phyloP scores from a whole-genome alignment of 2,888 invertebrate genomes.

The Xestia rhomboidea region DNA sequence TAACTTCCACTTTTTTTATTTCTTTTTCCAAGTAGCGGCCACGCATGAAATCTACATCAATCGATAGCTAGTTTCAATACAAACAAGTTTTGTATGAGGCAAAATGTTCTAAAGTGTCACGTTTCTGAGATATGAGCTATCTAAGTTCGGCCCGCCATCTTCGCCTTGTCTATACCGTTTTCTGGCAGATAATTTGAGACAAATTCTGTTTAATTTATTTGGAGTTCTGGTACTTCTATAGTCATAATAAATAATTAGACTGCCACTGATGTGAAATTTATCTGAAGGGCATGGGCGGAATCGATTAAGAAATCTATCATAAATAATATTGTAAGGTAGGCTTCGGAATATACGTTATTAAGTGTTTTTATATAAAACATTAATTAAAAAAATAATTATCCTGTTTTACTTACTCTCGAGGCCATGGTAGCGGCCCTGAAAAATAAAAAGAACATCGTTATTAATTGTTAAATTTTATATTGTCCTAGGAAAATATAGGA shows the following conservation, averaged over 20 bases:
- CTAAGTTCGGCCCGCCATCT: not conserved
- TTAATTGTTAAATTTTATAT: not conserved
- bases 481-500: not conserved
- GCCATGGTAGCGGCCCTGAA: constrained; percentile 50
- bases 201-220: not conserved
- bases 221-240: not conserved
- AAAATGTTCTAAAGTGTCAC: too few relatives aligned
- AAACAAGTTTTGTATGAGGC: too few relatives aligned
- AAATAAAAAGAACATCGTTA: constrained; percentile 12
- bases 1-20: too few relatives aligned
- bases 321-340: not conserved
- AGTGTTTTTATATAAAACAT: not conserved
- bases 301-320: not conserved
- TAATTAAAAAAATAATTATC: not conserved
- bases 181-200: not conserved
- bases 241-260: not conserved
- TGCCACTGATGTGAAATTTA: too few relatives aligned
- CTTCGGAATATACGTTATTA: too few relatives aligned
- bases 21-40: too few relatives aligned
- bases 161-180: not conserved
- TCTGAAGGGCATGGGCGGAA: not conserved
- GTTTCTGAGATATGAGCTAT: too few relatives aligned
- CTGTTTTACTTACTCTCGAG: constrained; percentile 41
- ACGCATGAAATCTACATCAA: too few relatives aligned
- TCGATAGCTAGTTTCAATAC: too few relatives aligned